Percentiles rank a stretch among this genome's conserved stretches.
phyloP scores from a whole-genome alignment of 1,140 invertebrate species.

The Trachelipus rathkii region DNA sequence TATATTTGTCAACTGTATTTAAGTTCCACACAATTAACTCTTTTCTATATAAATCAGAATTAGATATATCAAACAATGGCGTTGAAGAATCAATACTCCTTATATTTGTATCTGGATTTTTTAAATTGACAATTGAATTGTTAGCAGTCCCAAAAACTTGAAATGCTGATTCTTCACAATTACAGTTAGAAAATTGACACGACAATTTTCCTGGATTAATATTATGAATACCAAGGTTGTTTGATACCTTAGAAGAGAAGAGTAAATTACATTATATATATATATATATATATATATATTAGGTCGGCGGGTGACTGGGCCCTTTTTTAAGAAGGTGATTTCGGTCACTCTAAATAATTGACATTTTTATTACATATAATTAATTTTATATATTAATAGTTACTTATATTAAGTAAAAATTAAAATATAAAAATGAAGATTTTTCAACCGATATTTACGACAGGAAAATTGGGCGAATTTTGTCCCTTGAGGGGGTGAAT shows the following conservation, averaged over 20 bases:
- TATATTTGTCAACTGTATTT: neutral
- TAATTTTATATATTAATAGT: too few species aligned
- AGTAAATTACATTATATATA: too few species aligned
- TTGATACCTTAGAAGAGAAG: neutral
- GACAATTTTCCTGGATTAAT: neutral
- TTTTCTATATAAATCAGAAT: neutral
- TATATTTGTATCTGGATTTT: neutral
- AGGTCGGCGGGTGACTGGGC: too few species aligned
- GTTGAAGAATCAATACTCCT: neutral
- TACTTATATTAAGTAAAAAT: too few species aligned
- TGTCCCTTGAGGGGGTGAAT: too few species aligned
- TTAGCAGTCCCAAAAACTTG: neutral
- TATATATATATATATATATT: too few species aligned
- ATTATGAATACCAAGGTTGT: neutral
- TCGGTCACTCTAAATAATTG: too few species aligned
- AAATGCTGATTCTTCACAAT: neutral
- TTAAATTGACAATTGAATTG: neutral
- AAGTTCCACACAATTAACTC: neutral
- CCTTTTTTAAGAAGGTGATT: too few species aligned
- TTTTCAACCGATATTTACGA: too few species aligned
- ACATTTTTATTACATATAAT: too few species aligned
- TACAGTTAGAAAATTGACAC: neutral
- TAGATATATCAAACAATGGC: neutral
- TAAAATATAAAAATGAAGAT: too few species aligned
- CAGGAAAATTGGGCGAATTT: too few species aligned